A percentile compares a stretch with the other conserved stretches of the same genome.
Conservation (phyloP, 2,888 invertebrate species). For the Chrysolina oricalcia region DNA sequence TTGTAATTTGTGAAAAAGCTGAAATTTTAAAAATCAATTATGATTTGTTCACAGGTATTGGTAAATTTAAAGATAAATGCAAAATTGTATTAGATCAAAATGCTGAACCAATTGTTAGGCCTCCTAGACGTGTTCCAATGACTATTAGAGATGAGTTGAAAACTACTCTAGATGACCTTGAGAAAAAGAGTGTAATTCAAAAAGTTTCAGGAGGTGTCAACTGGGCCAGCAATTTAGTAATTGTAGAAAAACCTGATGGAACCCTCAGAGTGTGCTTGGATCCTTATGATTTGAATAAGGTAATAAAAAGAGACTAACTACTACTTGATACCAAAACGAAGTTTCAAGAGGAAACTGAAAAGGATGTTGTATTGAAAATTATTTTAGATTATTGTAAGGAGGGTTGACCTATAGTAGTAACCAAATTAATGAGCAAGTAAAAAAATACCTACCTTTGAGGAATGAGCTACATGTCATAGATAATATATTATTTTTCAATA, state of each 20-base stretch:
- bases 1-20: neutral
- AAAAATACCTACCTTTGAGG: no score
- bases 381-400: no score
- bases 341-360: no score
- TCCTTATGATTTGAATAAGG: conserved; percentile 36
- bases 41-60: neutral
- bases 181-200: no score
- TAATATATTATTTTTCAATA: no score
- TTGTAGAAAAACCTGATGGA: conserved; percentile 40
- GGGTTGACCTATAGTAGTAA: no score
- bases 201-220: conserved; percentile 29
- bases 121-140: conserved; percentile 31
- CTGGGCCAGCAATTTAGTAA: conserved; percentile 43
- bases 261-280: conserved; percentile 44
- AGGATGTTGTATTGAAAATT: no score
- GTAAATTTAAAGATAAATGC: neutral
- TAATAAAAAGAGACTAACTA: conserved; percentile 46
- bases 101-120: neutral
- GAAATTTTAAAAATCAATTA: neutral
- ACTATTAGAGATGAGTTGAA: conserved; percentile 18
- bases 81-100: neutral
- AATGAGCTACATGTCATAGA: no score
- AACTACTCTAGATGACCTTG: conserved; percentile 32
- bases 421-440: no score
- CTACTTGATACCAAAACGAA: no score